Conservation (phyloP, 2,888 invertebrate genomes). For the Drosophila helvetica region DNA sequence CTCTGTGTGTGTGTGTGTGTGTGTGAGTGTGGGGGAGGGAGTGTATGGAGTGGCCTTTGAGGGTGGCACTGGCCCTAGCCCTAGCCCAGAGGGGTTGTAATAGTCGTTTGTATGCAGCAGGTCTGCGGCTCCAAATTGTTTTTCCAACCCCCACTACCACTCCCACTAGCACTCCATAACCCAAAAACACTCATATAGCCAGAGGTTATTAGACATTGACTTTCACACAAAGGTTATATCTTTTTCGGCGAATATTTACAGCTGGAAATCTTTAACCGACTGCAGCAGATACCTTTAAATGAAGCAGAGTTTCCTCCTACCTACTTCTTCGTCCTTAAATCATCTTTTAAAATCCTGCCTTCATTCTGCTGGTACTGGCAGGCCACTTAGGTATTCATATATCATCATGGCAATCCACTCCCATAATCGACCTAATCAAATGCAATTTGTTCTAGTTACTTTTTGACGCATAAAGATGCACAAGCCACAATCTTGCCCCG, state of each 20-base stretch:
- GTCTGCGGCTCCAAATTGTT: slow-evolving; percentile 59
- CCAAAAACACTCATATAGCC: slow-evolving; percentile 47
- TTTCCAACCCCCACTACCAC: slow-evolving; percentile 29
- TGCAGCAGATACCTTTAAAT: too few species aligned
- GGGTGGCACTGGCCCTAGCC: background rate
- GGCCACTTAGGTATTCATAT: slow-evolving; percentile 16
- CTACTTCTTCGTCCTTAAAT: background rate
- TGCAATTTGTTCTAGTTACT: slow-evolving; percentile 54
- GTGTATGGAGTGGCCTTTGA: too few species aligned
- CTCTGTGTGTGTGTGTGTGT: slow-evolving; percentile 1
- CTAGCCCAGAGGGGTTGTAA: slow-evolving; percentile 33
- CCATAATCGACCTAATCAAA: slow-evolving; percentile 45
- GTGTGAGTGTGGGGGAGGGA: slow-evolving; percentile 9
- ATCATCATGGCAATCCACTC: slow-evolving; percentile 5
- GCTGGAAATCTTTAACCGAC: background rate
- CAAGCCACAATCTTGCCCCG: background rate
- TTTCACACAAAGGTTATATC: slow-evolving; percentile 45
- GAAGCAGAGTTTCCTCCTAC: too few species aligned
- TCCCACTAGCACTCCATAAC: background rate
- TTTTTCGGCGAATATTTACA: background rate
- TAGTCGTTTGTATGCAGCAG: slow-evolving; percentile 53
- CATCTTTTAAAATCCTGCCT: background rate
- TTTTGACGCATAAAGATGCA: slow-evolving; percentile 14
- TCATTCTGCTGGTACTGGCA: too few species aligned
- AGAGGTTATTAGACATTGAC: slow-evolving; percentile 63